phyloP scores from a whole-genome alignment of 1,140 invertebrate species.

The Heliconius hewitsoni region DNA sequence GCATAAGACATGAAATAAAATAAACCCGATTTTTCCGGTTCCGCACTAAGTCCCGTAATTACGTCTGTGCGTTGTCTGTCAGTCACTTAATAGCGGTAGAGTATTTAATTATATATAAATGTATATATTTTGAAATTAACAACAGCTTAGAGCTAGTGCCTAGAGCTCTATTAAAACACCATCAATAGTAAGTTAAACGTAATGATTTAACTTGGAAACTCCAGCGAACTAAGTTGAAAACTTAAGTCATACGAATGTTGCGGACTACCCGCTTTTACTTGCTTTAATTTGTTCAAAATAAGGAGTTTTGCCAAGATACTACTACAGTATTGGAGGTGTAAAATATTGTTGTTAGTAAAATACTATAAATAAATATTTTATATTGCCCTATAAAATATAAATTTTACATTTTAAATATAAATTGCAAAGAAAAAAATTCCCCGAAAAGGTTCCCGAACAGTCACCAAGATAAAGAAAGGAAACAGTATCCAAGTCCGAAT shows the following conservation, averaged over 20 bases:
- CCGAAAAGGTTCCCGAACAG: no score
- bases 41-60: no score
- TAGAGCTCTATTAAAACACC: conserved; percentile 9
- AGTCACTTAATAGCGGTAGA: no score
- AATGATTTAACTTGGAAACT: conserved; percentile 28
- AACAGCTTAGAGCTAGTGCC: not conserved
- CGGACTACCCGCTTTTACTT: not conserved
- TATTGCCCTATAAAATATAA: no score
- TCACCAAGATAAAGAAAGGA: no score
- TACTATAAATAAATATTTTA: not conserved
- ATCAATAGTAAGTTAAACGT: conserved; percentile 29
- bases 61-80: no score
- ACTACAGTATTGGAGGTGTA: not conserved
- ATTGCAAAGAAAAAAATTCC: no score
- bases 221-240: conserved; percentile 23
- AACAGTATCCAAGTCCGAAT: no score
- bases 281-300: conserved; percentile 11
- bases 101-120: not conserved
- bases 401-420: no score
- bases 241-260: conserved; percentile 22
- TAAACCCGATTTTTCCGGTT: no score
- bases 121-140: not conserved
- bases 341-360: not conserved
- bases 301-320: not conserved
- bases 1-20: no score